Conservation (phyloP, 1,140 invertebrate genomes). For the Pygmarrhopalites habei region DNA sequence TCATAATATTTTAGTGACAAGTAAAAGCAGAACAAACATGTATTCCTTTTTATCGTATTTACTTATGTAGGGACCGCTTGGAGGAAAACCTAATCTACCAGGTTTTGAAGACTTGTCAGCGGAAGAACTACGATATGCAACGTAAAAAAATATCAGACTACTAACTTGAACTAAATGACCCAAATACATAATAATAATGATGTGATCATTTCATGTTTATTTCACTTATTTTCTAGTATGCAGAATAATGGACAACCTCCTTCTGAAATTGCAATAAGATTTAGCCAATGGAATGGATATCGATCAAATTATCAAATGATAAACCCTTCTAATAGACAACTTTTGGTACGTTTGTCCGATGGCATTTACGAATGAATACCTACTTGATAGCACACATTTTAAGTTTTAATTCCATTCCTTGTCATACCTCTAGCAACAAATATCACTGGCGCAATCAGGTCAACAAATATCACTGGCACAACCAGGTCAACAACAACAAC, state of each 20-base stretch:
- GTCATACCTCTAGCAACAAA: not conserved
- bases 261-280: not conserved
- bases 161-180: no score
- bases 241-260: not conserved
- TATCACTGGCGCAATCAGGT: not conserved
- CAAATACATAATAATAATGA: no score
- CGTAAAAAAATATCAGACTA: not conserved
- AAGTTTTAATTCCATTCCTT: not conserved
- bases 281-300: not conserved
- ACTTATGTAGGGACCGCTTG: conserved; percentile 26
- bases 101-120: conserved; percentile 32
- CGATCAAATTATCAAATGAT: not conserved
- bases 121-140: conserved; percentile 24
- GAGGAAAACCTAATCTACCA: conserved; percentile 13
- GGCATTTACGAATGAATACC: not conserved
- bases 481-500: not conserved
- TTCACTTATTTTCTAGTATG: no score
- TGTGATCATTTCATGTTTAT: no score
- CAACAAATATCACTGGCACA: not conserved
- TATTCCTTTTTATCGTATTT: not conserved
- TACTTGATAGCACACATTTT: not conserved
- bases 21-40: no score
- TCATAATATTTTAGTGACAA: no score
- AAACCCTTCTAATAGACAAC: no score
- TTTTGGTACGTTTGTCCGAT: not conserved